Evolutionary conservation across 2,888 invertebrate species (phyloP).

Genomic region (Aphidoletes aphidimyza): DNA sequence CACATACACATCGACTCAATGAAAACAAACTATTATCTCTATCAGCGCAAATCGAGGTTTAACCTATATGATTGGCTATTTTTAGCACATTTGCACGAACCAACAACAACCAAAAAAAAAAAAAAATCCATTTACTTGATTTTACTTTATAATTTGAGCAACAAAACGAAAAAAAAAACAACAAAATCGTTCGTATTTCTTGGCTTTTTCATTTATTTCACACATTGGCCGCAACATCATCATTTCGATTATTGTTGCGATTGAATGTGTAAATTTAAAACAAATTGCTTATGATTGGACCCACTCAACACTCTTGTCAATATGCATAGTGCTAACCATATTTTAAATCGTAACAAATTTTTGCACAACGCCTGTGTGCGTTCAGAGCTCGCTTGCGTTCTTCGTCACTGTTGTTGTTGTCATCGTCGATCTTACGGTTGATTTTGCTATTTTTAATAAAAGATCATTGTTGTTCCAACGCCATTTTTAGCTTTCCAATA

Average conservation of each 20-base stretch:
- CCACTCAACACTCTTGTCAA: constrained; percentile 3
- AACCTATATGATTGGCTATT: constrained; percentile 49
- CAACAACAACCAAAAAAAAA: background rate
- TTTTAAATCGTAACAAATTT: background rate
- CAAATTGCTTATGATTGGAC: constrained; percentile 24
- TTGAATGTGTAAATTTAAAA: constrained; percentile 33
- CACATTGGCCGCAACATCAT: background rate
- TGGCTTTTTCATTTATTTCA: background rate
- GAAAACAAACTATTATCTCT: constrained; percentile 51
- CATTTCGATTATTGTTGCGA: background rate
- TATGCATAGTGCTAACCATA: constrained; percentile 14
- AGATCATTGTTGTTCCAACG: background rate
- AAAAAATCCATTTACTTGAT: background rate
- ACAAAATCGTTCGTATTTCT: background rate
- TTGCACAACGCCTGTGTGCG: background rate
- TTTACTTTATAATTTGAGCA: constrained; percentile 44
- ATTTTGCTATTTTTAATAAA: constrained; percentile 1
- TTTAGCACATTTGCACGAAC: background rate
- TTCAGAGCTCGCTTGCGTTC: background rate
- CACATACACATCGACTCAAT: background rate
- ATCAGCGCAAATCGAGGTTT: constrained; percentile 49
- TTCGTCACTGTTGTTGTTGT: background rate
- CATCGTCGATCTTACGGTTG: too few relatives aligned
- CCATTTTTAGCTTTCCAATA: background rate
- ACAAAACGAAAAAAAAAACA: too few relatives aligned